Evolutionary conservation across 2,797 vertebrate genomes (phyloP), one percentile per base, ranked within the genome.

Genomic region (Syngnathus acus): DNA sequence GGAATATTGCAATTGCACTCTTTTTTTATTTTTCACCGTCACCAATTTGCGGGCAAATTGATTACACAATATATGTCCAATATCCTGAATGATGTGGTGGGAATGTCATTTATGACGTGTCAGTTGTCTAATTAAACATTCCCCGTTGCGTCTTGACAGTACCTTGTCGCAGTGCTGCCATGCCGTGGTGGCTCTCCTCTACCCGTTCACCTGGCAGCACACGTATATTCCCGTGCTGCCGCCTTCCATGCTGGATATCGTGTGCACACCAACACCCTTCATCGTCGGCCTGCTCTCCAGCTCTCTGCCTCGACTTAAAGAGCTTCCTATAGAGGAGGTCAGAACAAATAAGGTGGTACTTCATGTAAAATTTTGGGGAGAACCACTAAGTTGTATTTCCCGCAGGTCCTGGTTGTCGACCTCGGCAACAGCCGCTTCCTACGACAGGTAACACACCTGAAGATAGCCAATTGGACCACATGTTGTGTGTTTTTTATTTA

Each of bases 171-270:
- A 95, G 84, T 99, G 97, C 70, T 98, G 97, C 74, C 97, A 99
- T 0, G 96, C 97, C 0, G 90, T 93, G 0, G 94, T 99, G 81
- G 97, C 96, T 0, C 90, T 96, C 0, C 93, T 97, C 65, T 99
- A 99, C 79, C 97, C 97, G 23, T 99, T 99, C 84, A 92, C 93
- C 72, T 99, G 97, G 97, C 96, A 98, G 79, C 97, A 99, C 77
- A 99, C 97, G 13, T 98, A 98, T 92, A 98, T 98, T 82, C 97
- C 97, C 0, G 96, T 99, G 66, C 91, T 99, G 51, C 97, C 97
- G 0, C 92, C 95, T 0, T 91, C 97, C 78, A 99, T 99, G 97
- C 86, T 99, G 14, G 97, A 99, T 82, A 99, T 99, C 0, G 96
- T 96, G 51, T 99, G 96, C 90, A 98, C 97, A 0, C 97, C 97